Evolutionary conservation across 2,113 vertebrate species (phyloP).

Genomic region (Falco punctatus): DNA sequence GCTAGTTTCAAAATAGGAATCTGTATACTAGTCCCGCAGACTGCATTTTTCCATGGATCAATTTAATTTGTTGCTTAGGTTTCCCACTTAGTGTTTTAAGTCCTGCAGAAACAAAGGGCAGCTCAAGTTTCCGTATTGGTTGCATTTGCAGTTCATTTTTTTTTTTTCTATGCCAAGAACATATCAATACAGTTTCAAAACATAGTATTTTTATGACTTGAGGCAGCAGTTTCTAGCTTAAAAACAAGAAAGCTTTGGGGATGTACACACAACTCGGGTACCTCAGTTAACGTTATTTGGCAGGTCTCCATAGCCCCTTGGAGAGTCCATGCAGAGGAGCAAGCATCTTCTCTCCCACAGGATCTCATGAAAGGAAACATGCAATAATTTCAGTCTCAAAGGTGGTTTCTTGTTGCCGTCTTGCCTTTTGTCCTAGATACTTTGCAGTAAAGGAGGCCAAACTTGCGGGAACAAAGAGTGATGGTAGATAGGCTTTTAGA

Average conservation of each 20-base stretch:
- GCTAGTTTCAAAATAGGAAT: not conserved
- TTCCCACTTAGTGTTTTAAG: slow-evolving; percentile 15
- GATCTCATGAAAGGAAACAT: not conserved
- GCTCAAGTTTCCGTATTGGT: slow-evolving; percentile 31
- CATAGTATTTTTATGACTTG: not conserved
- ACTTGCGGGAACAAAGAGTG: not conserved
- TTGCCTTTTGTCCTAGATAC: slow-evolving; percentile 48
- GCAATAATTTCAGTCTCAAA: slow-evolving; percentile 13
- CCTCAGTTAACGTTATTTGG: not conserved
- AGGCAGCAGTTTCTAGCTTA: slow-evolving; percentile 23
- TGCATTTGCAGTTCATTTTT: slow-evolving; percentile 28
- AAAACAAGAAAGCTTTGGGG: slow-evolving; percentile 26
- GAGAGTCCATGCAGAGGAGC: not conserved
- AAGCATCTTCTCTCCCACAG: not conserved
- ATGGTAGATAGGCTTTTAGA: not conserved
- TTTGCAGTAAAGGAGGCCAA: not conserved
- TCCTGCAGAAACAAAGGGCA: slow-evolving; percentile 35
- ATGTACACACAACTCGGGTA: not conserved
- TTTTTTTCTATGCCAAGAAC: slow-evolving; percentile 36
- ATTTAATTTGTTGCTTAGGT: slow-evolving; percentile 18
- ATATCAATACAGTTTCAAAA: slow-evolving; percentile 51
- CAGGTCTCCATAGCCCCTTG: not conserved
- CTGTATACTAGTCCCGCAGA: not conserved
- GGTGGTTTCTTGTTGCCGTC: slow-evolving; percentile 9
- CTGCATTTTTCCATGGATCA: not conserved